Evolutionary conservation across 1,140 invertebrate genomes (phyloP).

Genomic region (Solenopsis fugax): DNA sequence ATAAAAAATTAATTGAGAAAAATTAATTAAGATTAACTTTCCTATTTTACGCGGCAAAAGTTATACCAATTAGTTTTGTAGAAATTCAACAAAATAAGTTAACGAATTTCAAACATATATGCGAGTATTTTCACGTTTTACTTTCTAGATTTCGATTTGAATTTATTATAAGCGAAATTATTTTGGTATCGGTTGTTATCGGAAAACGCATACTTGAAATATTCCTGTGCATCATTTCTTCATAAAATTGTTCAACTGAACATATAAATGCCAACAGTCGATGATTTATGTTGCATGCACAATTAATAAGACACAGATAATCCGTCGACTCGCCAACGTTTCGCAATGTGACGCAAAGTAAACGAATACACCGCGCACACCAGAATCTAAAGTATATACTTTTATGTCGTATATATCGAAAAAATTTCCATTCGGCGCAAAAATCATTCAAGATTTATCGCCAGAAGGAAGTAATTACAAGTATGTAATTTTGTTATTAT

Average conservation of each 20-base stretch:
- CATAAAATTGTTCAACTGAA: not conserved
- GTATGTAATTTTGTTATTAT: not conserved
- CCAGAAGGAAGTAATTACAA: not conserved
- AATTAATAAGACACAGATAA: slow-evolving; percentile 42
- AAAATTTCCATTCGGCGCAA: not conserved
- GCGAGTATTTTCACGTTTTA: not conserved
- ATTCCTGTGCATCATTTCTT: not conserved
- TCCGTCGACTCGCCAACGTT: not conserved
- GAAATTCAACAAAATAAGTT: not conserved
- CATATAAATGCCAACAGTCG: slow-evolving; percentile 20
- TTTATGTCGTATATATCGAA: not conserved
- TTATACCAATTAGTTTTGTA: not conserved
- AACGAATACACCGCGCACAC: not conserved
- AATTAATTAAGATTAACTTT: slow-evolving; percentile 4
- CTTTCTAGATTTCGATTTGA: not conserved
- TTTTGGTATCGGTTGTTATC: not conserved
- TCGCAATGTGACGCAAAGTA: not conserved
- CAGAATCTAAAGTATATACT: not conserved
- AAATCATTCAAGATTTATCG: not conserved
- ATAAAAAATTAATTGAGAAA: slow-evolving; percentile 3
- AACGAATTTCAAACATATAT: not conserved
- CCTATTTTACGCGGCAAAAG: not conserved
- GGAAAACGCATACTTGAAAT: not conserved
- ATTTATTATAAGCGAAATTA: slow-evolving; percentile 28
- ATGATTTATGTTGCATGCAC: slow-evolving; percentile 37